Conservation (phyloP, 2,888 invertebrate species). For the Drosophila stalkeri region DNA sequence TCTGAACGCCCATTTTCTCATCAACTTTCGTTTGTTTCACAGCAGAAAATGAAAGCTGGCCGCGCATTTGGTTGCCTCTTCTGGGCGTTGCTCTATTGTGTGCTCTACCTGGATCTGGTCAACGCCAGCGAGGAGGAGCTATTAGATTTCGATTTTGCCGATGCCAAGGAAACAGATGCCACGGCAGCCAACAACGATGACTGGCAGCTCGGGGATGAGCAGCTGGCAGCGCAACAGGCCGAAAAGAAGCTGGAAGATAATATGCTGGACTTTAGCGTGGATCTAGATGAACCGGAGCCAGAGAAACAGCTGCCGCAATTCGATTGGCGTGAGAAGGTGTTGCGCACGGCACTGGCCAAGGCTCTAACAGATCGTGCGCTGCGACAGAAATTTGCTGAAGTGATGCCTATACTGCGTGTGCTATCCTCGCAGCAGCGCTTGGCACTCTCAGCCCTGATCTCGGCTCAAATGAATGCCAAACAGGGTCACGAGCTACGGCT, state of each 20-base stretch:
- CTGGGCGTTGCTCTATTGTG: constrained; percentile 72
- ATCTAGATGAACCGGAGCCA: constrained; percentile 66
- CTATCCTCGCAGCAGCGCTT: constrained; percentile 88
- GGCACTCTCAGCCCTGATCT: constrained; percentile 88
- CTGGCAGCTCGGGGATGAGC: constrained; percentile 74
- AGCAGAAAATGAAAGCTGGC: constrained; percentile 73
- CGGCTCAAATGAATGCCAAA: constrained; percentile 87
- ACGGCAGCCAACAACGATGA: constrained; percentile 55
- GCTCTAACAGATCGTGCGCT: constrained; percentile 87
- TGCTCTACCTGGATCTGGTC: constrained; percentile 65
- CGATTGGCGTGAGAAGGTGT: constrained; percentile 85
- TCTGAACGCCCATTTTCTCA: constrained; percentile 61
- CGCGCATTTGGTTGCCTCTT: constrained; percentile 63
- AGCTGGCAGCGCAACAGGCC: constrained; percentile 42
- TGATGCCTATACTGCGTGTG: constrained; percentile 88
- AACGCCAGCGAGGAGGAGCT: constrained; percentile 72
- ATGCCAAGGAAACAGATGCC: constrained; percentile 82
- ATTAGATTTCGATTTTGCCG: constrained; percentile 78
- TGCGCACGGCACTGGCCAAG: constrained; percentile 86
- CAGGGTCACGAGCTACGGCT: constrained; percentile 86
- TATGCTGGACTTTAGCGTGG: constrained; percentile 72
- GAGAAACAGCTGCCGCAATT: constrained; percentile 70
- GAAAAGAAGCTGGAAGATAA: constrained; percentile 61
- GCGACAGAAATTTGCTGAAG: constrained; percentile 87
- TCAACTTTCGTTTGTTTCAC: constrained; percentile 67